These are phyloP conservation scores for Galerucella nymphaeae DNA, from an alignment of 2,888 invertebrate genomes.

Conservation along the genomic window DNA sequence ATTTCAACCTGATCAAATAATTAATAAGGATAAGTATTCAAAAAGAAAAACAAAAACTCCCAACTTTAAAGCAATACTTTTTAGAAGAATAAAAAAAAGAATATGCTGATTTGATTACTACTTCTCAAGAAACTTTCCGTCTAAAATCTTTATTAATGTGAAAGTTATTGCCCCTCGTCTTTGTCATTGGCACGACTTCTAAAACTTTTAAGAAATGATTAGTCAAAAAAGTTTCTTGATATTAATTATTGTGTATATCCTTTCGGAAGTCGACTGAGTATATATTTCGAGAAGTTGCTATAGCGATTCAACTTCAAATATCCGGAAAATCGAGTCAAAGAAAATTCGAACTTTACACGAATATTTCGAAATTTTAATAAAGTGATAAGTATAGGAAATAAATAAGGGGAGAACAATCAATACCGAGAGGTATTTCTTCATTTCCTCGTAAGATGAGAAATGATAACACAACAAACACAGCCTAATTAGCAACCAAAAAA, in stretches of 20 bases:
- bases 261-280: conserved; percentile 16
- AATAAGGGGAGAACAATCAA: neutral
- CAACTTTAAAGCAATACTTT: neutral
- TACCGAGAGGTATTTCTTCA: too few species aligned
- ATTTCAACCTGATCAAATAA: too few species aligned
- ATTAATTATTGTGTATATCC: conserved; percentile 37
- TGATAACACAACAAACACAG: neutral
- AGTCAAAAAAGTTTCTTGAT: conserved; percentile 23
- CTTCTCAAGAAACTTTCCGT: neutral
- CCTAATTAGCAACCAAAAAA: neutral
- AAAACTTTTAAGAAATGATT: conserved; percentile 30
- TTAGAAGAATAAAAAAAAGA: neutral
- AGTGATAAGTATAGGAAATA: neutral
- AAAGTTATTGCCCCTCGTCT: conserved; percentile 39
- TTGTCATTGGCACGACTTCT: conserved; percentile 31
- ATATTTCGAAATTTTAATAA: neutral
- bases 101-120: neutral
- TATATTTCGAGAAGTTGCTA: conserved; percentile 1
- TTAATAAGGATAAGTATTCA: too few species aligned
- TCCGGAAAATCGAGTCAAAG: conserved; percentile 4
- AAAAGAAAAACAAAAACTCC: too few species aligned
- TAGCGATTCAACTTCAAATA: conserved; percentile 18
- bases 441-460: too few species aligned
- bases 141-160: conserved; percentile 37
- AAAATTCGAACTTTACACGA: neutral